Percentiles rank a stretch among this genome's conserved stretches.
phyloP scores from a whole-genome alignment of 2,888 invertebrate genomes.

The Gisinianus flammeolus region DNA sequence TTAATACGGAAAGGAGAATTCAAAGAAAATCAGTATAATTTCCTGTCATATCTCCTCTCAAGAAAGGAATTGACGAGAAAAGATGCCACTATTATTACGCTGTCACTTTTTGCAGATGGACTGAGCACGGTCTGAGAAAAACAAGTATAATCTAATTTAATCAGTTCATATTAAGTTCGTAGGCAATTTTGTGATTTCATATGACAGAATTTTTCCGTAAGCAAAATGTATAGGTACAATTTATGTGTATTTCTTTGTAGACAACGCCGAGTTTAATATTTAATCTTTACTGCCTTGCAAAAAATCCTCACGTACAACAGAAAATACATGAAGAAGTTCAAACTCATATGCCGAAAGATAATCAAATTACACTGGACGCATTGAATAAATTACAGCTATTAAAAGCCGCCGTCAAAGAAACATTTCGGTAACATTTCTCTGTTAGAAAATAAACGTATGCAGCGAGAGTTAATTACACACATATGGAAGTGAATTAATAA shows the following conservation, averaged over 20 bases:
- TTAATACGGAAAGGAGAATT: slow-evolving; percentile 59
- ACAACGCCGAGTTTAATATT: slow-evolving; percentile 63
- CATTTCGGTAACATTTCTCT: slow-evolving; percentile 62
- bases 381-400: slow-evolving; percentile 65
- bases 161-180: too few species aligned
- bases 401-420: slow-evolving; percentile 71
- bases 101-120: slow-evolving; percentile 66
- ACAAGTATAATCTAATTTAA: too few species aligned
- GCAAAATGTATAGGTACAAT: too few species aligned
- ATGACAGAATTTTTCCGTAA: not conserved
- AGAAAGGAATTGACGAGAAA: slow-evolving; percentile 62
- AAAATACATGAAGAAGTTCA: slow-evolving; percentile 61
- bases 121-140: slow-evolving; percentile 63
- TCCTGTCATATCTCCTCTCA: slow-evolving; percentile 63
- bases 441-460: not conserved
- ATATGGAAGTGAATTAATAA: not conserved
- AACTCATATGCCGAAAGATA: slow-evolving; percentile 58
- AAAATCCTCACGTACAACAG: slow-evolving; percentile 51
- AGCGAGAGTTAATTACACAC: too few species aligned
- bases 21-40: slow-evolving; percentile 62
- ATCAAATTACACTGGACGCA: slow-evolving; percentile 61
- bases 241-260: slow-evolving; percentile 60
- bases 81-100: slow-evolving; percentile 64
- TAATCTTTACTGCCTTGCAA: slow-evolving; percentile 60
- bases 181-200: too few species aligned